phyloP scores from a whole-genome alignment of 2,888 invertebrate genomes.

The Lasioglossum villosulum region DNA sequence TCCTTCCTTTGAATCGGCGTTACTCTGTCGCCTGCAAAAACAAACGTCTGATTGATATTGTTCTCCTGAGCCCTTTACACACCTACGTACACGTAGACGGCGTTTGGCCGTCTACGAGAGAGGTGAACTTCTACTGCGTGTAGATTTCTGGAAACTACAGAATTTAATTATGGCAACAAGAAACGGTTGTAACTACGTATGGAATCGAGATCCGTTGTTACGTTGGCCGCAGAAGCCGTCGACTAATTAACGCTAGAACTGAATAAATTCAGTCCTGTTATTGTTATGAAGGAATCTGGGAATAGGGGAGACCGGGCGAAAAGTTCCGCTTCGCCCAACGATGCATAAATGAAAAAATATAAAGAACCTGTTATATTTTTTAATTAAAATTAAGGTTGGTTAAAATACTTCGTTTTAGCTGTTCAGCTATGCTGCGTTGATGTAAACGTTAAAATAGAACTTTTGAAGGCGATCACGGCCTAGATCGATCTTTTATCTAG shows the following conservation, averaged over 20 bases:
- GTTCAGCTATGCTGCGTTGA: too few relatives aligned
- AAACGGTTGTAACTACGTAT: background rate
- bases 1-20: background rate
- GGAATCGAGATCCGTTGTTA: background rate
- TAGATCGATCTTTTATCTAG: too few relatives aligned
- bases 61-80: background rate
- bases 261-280: too few relatives aligned
- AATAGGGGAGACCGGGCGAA: too few relatives aligned
- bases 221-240: background rate
- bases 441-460: too few relatives aligned
- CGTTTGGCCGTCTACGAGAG: background rate
- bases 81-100: background rate
- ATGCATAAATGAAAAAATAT: too few relatives aligned
- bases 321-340: too few relatives aligned
- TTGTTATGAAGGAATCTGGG: too few relatives aligned
- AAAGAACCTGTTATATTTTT: too few relatives aligned
- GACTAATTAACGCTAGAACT: background rate
- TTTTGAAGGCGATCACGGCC: too few relatives aligned
- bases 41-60: slow-evolving; percentile 18
- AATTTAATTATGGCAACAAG: background rate
- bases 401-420: too few relatives aligned
- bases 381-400: too few relatives aligned
- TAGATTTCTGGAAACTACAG: background rate
- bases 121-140: background rate
- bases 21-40: background rate